These are phyloP conservation scores for Odontocerum albicorne DNA, from an alignment of 2,888 invertebrate species.

Conservation along the genomic window DNA sequence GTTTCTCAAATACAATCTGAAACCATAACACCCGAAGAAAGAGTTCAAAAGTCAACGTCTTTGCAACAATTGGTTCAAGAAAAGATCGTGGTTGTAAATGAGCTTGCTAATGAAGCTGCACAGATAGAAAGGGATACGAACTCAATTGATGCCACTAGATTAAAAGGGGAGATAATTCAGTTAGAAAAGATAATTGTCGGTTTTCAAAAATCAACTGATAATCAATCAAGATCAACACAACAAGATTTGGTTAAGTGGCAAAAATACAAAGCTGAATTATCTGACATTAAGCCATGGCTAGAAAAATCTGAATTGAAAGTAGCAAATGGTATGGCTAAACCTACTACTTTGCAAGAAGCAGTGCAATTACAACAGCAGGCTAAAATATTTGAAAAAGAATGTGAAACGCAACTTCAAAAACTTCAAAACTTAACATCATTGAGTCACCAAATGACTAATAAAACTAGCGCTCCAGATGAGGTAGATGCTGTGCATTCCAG, in stretches of 20 bases:
- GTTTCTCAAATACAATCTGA: conserved; percentile 75
- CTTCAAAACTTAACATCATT: conserved; percentile 73
- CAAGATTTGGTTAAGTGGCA: conserved; percentile 85
- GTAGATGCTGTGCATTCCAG: conserved; percentile 81
- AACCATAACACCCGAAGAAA: conserved; percentile 81
- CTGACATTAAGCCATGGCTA: conserved; percentile 85
- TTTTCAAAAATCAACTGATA: conserved; percentile 74
- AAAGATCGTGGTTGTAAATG: conserved; percentile 71
- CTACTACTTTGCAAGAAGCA: conserved; percentile 80
- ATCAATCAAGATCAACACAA: conserved; percentile 73
- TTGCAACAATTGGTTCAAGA: conserved; percentile 76
- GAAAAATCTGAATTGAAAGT: conserved; percentile 85
- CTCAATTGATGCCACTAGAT: conserved; percentile 70
- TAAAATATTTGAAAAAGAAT: conserved; percentile 73
- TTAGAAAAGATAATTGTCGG: conserved; percentile 76
- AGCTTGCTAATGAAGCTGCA: conserved; percentile 74
- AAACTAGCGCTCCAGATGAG: conserved; percentile 79
- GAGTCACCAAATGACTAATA: conserved; percentile 74
- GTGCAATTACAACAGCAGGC: conserved; percentile 72
- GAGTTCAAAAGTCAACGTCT: conserved; percentile 72
- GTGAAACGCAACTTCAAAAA: conserved; percentile 73
- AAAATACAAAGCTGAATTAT: conserved; percentile 76
- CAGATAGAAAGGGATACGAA: conserved; percentile 70
- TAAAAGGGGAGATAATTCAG: conserved; percentile 74
- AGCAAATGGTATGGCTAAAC: conserved; percentile 70